Evolutionary conservation across 2,888 invertebrate species (phyloP).

Genomic region (Acrobasis repandana): DNA sequence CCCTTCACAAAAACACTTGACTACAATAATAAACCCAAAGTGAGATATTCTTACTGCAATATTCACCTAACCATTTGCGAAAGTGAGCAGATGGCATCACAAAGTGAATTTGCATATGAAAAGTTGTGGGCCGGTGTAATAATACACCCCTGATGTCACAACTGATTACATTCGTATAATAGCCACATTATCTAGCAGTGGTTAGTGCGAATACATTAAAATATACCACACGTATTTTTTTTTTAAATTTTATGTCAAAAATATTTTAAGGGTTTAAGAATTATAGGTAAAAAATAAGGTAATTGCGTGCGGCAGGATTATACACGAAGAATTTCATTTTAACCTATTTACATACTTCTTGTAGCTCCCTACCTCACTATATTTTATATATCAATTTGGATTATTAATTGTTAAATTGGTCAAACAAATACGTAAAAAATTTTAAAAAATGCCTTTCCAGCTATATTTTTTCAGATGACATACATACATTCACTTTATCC

Average conservation of each 20-base stretch:
- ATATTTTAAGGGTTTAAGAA: no score
- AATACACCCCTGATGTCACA: slow-evolving; percentile 16
- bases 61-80: not conserved
- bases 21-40: not conserved
- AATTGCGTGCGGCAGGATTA: no score
- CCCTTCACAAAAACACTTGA: not conserved
- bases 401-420: no score
- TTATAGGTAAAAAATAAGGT: no score
- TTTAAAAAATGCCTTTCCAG: no score
- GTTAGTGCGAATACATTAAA: not conserved
- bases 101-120: slow-evolving; percentile 15
- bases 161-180: slow-evolving; percentile 9
- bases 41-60: slow-evolving; percentile 2
- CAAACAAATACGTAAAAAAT: no score
- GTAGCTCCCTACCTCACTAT: no score
- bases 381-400: no score
- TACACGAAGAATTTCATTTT: no score
- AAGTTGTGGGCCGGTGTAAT: slow-evolving; percentile 6
- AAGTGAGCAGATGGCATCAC: slow-evolving; percentile 15
- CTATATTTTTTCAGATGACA: no score
- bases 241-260: not conserved
- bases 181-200: not conserved
- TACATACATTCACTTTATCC: no score
- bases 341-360: no score
- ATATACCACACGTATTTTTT: not conserved